Percentiles rank a stretch among this genome's conserved stretches.
These are phyloP conservation scores for Astyanax mexicanus DNA, from an alignment of 2,797 vertebrate species.

Conservation along the genomic window DNA sequence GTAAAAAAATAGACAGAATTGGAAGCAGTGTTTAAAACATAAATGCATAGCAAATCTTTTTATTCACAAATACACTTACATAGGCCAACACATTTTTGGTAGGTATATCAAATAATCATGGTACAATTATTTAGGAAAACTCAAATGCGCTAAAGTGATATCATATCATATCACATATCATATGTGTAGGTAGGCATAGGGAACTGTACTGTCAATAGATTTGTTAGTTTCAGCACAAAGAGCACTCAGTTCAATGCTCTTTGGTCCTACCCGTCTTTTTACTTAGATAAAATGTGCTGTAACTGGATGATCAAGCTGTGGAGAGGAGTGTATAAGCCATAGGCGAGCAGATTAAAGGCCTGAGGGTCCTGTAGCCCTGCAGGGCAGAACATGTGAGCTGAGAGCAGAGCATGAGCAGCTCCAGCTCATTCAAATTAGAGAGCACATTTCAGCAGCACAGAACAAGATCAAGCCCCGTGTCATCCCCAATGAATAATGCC, in stretches of 20 bases:
- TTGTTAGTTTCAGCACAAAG: slow-evolving; percentile 16
- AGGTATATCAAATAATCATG: too few species aligned
- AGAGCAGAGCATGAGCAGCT: not conserved
- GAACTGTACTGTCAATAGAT: too few species aligned
- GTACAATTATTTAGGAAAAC: too few species aligned
- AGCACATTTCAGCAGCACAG: slow-evolving; percentile 42
- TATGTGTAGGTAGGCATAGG: too few species aligned
- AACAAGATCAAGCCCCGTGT: slow-evolving; percentile 56
- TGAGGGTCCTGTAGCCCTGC: slow-evolving; percentile 4
- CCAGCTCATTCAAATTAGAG: slow-evolving; percentile 19
- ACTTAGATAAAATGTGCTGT: slow-evolving; percentile 28
- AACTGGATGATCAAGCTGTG: slow-evolving; percentile 34
- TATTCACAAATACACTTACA: too few species aligned
- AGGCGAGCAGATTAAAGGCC: slow-evolving; percentile 25
- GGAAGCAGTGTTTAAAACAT: too few species aligned
- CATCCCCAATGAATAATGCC: slow-evolving; percentile 69
- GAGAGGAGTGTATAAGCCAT: slow-evolving; percentile 19
- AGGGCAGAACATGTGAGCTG: slow-evolving; percentile 6
- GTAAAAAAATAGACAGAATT: too few species aligned
- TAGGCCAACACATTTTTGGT: too few species aligned
- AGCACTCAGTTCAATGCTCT: slow-evolving; percentile 3
- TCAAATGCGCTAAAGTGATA: too few species aligned
- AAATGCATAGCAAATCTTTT: not conserved
- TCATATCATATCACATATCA: too few species aligned
- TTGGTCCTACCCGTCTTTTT: not conserved